Base-by-base conservation (phyloP, 2,113 vertebrate species). In the Entelurus aequoreus region DNA sequence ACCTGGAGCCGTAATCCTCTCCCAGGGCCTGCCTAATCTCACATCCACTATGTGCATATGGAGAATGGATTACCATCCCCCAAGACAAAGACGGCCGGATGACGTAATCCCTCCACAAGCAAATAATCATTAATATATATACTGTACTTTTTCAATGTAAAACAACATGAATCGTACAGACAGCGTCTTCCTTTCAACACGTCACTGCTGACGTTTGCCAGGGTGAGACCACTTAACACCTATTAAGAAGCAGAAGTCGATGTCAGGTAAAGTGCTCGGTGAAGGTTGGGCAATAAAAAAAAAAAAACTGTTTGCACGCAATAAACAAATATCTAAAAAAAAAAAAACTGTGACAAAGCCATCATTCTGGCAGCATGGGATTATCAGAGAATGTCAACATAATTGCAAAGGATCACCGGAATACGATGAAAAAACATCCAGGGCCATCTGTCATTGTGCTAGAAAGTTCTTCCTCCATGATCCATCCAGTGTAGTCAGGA, bases 61-160 rank as follows among this genome's bases (percentile, higher is more conserved):
- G 75, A 74, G 76, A 75, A 84, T 78, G 84, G 86, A 87, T 87
- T 86, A 86, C 82, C 82, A 79, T 77, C 78, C 82, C 74, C 85
- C 71, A 19, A 69, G 51, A 47, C 64, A 65, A 58, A 21, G 61
- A 74, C 52, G n/a, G 51, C 60, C 12, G 48, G 59, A 36, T 21
- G 4, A 63, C 55, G 60, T 64, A 69, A 71, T 79, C 63, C 60
- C 72, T 56, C 52, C 48, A 77, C 60, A 67, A 60, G 75, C 48
- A 37, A 66, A 57, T 40, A 42, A 57, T 44, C 5, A 28, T 28
- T 10, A 10, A 42, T 19, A 44, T 51, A 19, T 19, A 19, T 19
- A 19, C 19, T 19, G 19, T 19, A 19, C 9, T 19, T 16, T 44
- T 5, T n/a, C 38, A 55, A n/a, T 9, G 4, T 37, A 37, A 49